Evolutionary conservation across 2,113 vertebrate genomes (phyloP).

Genomic region (Aplodontia rufa): DNA sequence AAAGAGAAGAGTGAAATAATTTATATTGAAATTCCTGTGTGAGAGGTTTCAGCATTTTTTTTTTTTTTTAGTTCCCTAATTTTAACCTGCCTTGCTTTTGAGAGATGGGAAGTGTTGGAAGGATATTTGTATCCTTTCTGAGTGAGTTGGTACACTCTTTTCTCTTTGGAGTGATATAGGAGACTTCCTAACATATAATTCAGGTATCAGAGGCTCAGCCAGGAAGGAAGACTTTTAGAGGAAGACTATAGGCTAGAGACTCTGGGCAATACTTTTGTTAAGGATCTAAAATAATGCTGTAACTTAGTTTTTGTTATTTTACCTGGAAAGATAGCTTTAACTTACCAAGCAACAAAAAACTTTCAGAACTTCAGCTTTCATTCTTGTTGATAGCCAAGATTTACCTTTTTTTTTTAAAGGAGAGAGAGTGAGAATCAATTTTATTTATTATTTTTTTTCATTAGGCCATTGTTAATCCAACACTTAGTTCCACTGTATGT

Average conservation of each 20-base stretch:
- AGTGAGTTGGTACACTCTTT: background rate
- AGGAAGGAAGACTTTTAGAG: background rate
- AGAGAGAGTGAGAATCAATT: too few species aligned
- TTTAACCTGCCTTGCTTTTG: background rate
- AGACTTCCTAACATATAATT: background rate
- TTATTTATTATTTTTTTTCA: too few species aligned
- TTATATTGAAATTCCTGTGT: background rate
- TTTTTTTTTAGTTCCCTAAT: background rate
- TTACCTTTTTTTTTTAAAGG: background rate
- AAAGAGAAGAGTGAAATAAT: background rate
- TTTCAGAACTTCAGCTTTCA: background rate
- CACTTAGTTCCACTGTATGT: too few species aligned
- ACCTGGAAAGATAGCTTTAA: background rate
- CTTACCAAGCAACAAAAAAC: too few species aligned
- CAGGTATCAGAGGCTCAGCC: background rate
- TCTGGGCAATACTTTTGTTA: background rate
- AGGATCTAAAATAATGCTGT: background rate
- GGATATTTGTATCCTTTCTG: background rate
- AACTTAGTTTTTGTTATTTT: background rate
- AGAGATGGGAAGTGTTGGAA: background rate
- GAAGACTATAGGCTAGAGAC: background rate
- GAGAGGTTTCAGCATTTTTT: background rate
- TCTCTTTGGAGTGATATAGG: background rate
- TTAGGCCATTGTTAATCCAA: too few species aligned
- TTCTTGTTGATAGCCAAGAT: background rate